These are phyloP conservation scores for Bovichtus variegatus DNA, from an alignment of 2,797 vertebrate species.

Conservation along the genomic window DNA sequence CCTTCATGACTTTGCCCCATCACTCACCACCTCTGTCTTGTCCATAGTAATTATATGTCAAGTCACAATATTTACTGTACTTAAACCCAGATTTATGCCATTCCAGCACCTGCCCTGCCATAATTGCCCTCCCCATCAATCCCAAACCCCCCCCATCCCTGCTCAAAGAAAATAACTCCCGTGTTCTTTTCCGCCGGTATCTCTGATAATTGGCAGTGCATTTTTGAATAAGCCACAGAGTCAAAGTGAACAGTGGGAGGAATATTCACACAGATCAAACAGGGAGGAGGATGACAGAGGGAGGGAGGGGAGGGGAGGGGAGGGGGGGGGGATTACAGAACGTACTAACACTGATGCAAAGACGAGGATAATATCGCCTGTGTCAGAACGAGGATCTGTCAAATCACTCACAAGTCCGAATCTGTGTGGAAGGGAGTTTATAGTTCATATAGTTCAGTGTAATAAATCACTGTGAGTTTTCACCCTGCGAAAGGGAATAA, in stretches of 20 bases:
- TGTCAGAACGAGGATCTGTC: conserved; percentile 36
- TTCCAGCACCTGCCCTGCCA: neutral
- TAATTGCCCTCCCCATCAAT: conserved; percentile 27
- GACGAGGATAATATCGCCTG: conserved; percentile 35
- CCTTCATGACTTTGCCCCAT: neutral
- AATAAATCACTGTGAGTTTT: neutral
- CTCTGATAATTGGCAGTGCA: conserved; percentile 48
- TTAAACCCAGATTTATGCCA: conserved; percentile 25
- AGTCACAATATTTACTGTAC: conserved; percentile 46
- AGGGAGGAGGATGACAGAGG: conserved; percentile 46
- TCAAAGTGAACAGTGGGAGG: conserved; percentile 51
- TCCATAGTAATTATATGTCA: conserved; percentile 30
- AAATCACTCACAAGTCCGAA: conserved; percentile 35
- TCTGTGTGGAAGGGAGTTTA: conserved; percentile 24
- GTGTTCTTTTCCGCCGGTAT: conserved; percentile 24
- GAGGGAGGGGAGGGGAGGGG: no score
- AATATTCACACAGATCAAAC: conserved; percentile 46
- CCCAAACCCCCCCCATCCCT: conserved; percentile 1
- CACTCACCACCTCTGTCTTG: conserved; percentile 1
- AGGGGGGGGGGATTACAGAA: conserved; percentile 47
- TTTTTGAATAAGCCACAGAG: conserved; percentile 37
- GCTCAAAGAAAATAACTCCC: conserved; percentile 21
- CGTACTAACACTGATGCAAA: conserved; percentile 36
- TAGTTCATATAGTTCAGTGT: neutral
- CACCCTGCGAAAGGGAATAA: neutral